phyloP scores from a whole-genome alignment of 2,113 vertebrate species.

The Hemibagrus wyckioides region DNA sequence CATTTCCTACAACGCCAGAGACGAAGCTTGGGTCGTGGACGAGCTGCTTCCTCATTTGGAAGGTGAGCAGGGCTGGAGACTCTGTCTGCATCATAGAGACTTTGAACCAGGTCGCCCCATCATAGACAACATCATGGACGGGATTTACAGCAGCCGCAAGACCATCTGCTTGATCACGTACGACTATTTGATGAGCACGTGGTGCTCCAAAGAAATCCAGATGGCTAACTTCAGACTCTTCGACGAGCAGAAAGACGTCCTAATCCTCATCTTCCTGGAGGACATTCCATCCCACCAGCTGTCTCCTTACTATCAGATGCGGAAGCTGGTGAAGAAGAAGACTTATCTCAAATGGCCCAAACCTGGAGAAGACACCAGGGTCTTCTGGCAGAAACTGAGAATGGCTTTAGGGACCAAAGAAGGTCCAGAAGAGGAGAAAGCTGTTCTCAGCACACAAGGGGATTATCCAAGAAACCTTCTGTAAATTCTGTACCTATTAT shows the following conservation, averaged over 20 bases:
- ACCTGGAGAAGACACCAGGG: conserved; percentile 37
- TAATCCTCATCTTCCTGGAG: conserved; percentile 76
- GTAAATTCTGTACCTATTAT: background rate
- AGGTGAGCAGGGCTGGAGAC: conserved; percentile 70
- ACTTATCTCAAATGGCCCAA: conserved; percentile 73
- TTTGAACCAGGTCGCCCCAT: conserved; percentile 76
- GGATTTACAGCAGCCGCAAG: conserved; percentile 76
- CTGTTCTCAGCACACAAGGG: conserved; percentile 6
- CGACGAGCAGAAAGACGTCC: conserved; percentile 73
- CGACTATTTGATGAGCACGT: conserved; percentile 72
- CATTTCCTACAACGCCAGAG: conserved; percentile 72
- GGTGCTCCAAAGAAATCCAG: conserved; percentile 79
- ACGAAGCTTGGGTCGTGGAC: conserved; percentile 72
- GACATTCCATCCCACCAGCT: conserved; percentile 67
- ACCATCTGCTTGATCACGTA: conserved; percentile 77
- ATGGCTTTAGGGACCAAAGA: conserved; percentile 62
- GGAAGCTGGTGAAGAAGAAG: conserved; percentile 67
- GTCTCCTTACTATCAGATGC: conserved; percentile 72
- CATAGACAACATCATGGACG: conserved; percentile 75
- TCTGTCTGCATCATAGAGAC: conserved; percentile 79
- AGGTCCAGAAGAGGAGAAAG: conserved; percentile 2
- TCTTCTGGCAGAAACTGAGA: conserved; percentile 77
- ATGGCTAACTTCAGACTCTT: conserved; percentile 77
- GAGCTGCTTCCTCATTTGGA: conserved; percentile 73
- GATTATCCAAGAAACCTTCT: background rate